phyloP scores from a whole-genome alignment of 2,888 invertebrate genomes.

The Uloborus plumipes region DNA sequence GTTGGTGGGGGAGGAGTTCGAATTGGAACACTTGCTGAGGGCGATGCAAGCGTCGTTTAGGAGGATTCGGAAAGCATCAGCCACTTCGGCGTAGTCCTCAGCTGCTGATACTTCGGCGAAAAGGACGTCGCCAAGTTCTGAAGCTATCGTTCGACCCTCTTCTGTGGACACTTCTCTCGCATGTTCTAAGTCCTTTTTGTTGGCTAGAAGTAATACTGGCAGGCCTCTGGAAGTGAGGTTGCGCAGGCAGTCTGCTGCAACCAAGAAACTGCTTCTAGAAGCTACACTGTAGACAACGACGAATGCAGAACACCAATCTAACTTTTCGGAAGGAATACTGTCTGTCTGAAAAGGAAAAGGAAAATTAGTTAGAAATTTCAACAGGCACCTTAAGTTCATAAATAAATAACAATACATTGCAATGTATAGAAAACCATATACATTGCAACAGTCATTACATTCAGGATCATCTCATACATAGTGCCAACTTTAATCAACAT shows the following conservation, averaged over 20 bases:
- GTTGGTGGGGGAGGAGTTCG: slow-evolving; percentile 39
- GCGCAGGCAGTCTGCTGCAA: slow-evolving; percentile 60
- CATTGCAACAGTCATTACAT: too few species aligned
- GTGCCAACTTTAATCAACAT: too few species aligned
- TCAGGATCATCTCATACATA: too few species aligned
- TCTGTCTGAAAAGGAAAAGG: slow-evolving; percentile 49
- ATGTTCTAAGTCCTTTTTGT: slow-evolving; percentile 59
- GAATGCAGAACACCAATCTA: slow-evolving; percentile 60
- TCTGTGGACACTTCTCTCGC: slow-evolving; percentile 45
- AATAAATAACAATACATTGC: too few species aligned
- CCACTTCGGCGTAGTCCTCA: slow-evolving; percentile 49
- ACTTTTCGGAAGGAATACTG: slow-evolving; percentile 59
- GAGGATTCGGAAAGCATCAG: slow-evolving; percentile 46
- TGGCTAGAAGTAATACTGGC: slow-evolving; percentile 50
- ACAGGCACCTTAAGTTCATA: too few species aligned
- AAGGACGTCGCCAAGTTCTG: slow-evolving; percentile 27
- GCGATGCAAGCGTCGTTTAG: slow-evolving; percentile 24
- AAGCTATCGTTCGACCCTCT: slow-evolving; percentile 45
- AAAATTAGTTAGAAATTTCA: background rate
- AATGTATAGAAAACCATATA: too few species aligned
- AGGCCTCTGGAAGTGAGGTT: slow-evolving; percentile 20
- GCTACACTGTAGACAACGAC: slow-evolving; percentile 65
- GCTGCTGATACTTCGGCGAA: slow-evolving; percentile 61
- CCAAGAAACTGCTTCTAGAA: slow-evolving; percentile 61
- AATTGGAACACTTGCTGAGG: slow-evolving; percentile 14